A percentile compares a stretch with the other conserved stretches of the same genome.
These are phyloP conservation scores for Chlamydotis undulata DNA, from an alignment of 2,113 vertebrate species.

Conservation along the genomic window DNA sequence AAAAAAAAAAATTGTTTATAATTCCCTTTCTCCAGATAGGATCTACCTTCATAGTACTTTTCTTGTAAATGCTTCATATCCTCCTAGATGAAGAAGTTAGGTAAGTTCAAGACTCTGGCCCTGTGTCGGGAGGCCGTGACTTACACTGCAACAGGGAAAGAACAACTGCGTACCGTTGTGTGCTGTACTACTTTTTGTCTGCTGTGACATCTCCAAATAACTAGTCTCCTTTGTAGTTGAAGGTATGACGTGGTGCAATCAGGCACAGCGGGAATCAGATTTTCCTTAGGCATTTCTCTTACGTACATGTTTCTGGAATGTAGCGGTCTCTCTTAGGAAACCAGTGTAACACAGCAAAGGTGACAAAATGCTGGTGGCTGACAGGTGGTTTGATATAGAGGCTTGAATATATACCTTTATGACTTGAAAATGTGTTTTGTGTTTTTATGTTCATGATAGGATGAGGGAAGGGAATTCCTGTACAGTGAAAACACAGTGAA, in stretches of 20 bases:
- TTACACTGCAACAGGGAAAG: background rate
- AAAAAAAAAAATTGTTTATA: background rate
- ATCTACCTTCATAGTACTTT: background rate
- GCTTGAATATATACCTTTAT: background rate
- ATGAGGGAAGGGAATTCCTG: slow-evolving; percentile 85
- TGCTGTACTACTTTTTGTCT: background rate
- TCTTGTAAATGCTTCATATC: background rate
- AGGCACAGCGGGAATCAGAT: background rate
- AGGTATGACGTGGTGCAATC: background rate
- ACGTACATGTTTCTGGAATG: background rate
- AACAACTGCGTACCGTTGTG: rapidly evolving
- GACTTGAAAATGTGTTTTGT: slow-evolving; percentile 29
- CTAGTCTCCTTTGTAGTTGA: background rate
- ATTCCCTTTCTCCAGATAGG: background rate
- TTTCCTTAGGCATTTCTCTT: background rate
- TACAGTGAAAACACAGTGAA: slow-evolving; percentile 87
- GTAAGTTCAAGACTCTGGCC: background rate
- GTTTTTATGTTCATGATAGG: slow-evolving; percentile 73
- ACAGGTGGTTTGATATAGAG: background rate
- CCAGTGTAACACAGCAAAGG: background rate
- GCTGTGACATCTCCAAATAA: background rate
- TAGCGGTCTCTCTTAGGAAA: background rate
- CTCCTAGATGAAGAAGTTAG: background rate
- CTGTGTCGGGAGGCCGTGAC: background rate
- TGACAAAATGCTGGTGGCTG: background rate